Percentiles rank a stretch among this genome's conserved stretches.
Evolutionary conservation across 2,888 invertebrate genomes (phyloP).

Genomic region (Anticlea derivata): DNA sequence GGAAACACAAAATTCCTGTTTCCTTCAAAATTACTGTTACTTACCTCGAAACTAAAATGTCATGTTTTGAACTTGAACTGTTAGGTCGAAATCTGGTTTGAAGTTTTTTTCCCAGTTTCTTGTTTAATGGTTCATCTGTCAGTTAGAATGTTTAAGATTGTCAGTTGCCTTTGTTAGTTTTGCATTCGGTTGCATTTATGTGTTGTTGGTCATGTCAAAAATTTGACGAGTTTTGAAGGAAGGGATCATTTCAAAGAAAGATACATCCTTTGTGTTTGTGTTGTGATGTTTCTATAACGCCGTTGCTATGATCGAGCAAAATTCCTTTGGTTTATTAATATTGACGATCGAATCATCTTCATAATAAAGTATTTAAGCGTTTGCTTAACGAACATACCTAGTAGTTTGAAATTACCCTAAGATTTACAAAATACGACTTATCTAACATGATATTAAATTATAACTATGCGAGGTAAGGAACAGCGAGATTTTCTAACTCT

Average conservation of each 20-base stretch:
- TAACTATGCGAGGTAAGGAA: no score
- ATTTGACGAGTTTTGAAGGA: conserved; percentile 19
- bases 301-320: conserved; percentile 7
- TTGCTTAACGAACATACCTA: no score
- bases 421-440: no score
- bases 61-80: conserved; percentile 20
- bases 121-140: conserved; percentile 8
- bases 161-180: conserved; percentile 16
- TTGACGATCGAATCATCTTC: no score
- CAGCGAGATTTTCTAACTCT: no score
- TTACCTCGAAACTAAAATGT: not conserved
- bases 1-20: conserved; percentile 72
- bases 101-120: not conserved
- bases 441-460: no score
- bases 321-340: no score
- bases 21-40: conserved; percentile 45
- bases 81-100: conserved; percentile 8
- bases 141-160: conserved; percentile 1
- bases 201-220: conserved; percentile 16
- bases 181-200: conserved; percentile 10
- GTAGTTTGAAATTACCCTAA: no score
- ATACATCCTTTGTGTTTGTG: conserved; percentile 16
- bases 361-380: no score
- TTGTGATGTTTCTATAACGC: conserved; percentile 3
- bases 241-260: conserved; percentile 7